Percentiles rank a stretch among this genome's conserved stretches.
phyloP scores from a whole-genome alignment of 2,888 invertebrate species.

The Platypus cylindrus region DNA sequence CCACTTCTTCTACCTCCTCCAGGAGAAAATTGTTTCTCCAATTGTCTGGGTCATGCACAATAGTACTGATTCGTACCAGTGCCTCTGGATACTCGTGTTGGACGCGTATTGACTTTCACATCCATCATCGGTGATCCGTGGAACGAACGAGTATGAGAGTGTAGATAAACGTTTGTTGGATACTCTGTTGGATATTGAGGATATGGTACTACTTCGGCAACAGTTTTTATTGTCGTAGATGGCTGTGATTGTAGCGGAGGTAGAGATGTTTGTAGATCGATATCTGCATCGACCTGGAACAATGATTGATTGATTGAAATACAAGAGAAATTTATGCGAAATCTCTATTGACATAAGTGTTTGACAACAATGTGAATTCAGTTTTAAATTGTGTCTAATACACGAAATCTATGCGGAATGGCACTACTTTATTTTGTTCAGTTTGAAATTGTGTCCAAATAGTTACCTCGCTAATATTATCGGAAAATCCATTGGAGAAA shows the following conservation, averaged over 20 bases:
- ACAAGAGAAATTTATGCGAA: too few relatives aligned
- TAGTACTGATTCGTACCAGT: conserved; percentile 38
- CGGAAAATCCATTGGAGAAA: conserved; percentile 69
- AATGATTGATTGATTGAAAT: too few relatives aligned
- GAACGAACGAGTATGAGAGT: conserved; percentile 29
- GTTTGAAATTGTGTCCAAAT: background rate
- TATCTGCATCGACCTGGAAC: conserved; percentile 52
- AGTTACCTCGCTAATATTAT: conserved; percentile 69
- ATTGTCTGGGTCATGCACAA: conserved; percentile 55
- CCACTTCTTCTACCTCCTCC: conserved; percentile 11
- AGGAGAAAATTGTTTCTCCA: conserved; percentile 25
- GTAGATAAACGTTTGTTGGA: conserved; percentile 15
- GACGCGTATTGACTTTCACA: conserved; percentile 38
- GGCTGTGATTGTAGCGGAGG: conserved; percentile 43
- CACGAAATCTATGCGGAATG: background rate
- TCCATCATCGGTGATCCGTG: conserved; percentile 32
- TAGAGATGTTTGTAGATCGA: conserved; percentile 58
- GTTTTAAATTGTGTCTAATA: background rate
- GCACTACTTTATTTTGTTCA: background rate
- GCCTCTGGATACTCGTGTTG: conserved; percentile 37
- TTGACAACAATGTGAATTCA: background rate
- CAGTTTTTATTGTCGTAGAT: conserved; percentile 41
- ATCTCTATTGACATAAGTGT: too few relatives aligned
- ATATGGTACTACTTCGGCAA: conserved; percentile 29
- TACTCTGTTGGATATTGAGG: conserved; percentile 9